Percentiles rank a stretch among this genome's conserved stretches.
phyloP scores from a whole-genome alignment of 2,888 invertebrate species.

The Lycaena phlaeas region DNA sequence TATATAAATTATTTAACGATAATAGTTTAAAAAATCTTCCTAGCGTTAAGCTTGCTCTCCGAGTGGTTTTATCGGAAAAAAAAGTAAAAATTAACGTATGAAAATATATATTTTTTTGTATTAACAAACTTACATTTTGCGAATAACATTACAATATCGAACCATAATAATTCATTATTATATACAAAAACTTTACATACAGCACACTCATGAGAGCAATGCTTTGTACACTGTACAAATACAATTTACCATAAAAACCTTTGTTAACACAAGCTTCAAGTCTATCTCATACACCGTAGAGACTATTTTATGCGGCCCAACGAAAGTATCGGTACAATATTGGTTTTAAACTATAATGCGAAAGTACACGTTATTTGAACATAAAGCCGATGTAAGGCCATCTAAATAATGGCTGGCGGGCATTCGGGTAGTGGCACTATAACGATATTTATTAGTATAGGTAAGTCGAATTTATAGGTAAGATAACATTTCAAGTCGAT shows the following conservation, averaged over 20 bases:
- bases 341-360: conserved; percentile 3
- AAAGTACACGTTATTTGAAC: conserved; percentile 3
- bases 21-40: too few relatives aligned
- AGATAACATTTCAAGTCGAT: neutral
- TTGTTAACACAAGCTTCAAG: neutral
- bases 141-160: too few relatives aligned
- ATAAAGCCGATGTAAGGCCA: conserved; percentile 3
- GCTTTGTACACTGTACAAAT: neutral
- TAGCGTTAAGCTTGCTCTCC: too few relatives aligned
- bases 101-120: too few relatives aligned
- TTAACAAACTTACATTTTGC: too few relatives aligned
- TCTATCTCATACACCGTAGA: neutral
- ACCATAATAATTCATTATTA: conserved; percentile 1
- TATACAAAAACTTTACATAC: neutral
- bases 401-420: conserved; percentile 1
- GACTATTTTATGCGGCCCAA: neutral
- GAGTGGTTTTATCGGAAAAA: too few relatives aligned
- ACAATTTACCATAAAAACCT: too few relatives aligned
- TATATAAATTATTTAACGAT: too few relatives aligned
- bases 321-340: neutral
- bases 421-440: neutral
- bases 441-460: neutral
- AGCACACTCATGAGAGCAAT: neutral
- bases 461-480: neutral
- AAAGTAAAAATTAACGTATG: too few relatives aligned